Conservation (phyloP, 2,113 vertebrate genomes). For the Seriola dumerili region DNA sequence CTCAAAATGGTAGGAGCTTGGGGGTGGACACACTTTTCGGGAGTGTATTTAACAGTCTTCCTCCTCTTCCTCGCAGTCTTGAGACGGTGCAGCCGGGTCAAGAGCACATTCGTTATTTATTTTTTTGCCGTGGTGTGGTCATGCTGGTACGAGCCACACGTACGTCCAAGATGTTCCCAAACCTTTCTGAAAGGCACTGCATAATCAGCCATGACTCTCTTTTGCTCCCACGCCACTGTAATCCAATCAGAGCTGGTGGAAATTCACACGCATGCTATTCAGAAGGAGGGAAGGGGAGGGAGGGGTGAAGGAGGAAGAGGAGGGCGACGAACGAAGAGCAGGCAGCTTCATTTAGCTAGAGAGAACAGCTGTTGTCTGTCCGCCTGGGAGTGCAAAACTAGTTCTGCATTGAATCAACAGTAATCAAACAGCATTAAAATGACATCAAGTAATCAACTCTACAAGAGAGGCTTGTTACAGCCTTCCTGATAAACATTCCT, state of each 20-base stretch:
- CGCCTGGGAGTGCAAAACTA: conserved; percentile 80
- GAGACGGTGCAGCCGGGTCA: conserved; percentile 21
- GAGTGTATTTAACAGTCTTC: conserved; percentile 55
- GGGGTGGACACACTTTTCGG: conserved; percentile 42
- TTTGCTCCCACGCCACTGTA: conserved; percentile 56
- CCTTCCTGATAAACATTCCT: conserved; percentile 78
- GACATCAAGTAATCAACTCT: conserved; percentile 85
- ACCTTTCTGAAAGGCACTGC: conserved; percentile 71
- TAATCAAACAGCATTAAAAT: conserved; percentile 84
- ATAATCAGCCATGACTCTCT: conserved; percentile 51
- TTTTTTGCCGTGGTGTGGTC: conserved; percentile 20
- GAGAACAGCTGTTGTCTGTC: conserved; percentile 70
- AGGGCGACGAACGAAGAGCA: conserved; percentile 45
- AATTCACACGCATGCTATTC: conserved; percentile 71
- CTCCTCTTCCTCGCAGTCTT: conserved; percentile 64
- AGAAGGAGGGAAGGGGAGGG: conserved; percentile 24
- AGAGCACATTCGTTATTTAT: conserved; percentile 46
- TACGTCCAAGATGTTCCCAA: conserved; percentile 48
- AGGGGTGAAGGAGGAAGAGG: conserved; percentile 49
- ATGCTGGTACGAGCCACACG: conserved; percentile 33
- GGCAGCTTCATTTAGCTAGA: conserved; percentile 73
- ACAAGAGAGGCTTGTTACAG: conserved; percentile 69
- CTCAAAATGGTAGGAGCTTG: conserved; percentile 58
- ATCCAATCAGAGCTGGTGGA: conserved; percentile 70
- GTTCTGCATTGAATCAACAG: conserved; percentile 83